Percentiles rank a stretch among this genome's conserved stretches.
These are phyloP conservation scores for Heliconius charithonia DNA, from an alignment of 2,888 invertebrate genomes.

Conservation along the genomic window DNA sequence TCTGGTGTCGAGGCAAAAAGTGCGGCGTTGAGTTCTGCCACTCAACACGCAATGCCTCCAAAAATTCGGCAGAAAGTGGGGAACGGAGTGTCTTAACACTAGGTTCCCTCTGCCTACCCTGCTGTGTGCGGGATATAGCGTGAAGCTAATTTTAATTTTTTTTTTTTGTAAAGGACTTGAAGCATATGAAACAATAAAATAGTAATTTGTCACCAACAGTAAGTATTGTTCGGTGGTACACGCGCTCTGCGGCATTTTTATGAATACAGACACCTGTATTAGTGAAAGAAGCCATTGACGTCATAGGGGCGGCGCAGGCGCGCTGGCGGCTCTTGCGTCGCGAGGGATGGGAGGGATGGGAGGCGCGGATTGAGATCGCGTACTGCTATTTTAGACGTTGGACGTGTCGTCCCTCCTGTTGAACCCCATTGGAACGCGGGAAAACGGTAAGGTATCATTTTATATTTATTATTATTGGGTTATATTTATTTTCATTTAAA, in stretches of 20 bases:
- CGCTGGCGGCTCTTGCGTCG: slow-evolving; percentile 43
- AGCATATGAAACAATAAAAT: slow-evolving; percentile 8
- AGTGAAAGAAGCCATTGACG: slow-evolving; percentile 81
- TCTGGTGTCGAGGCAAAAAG: no score
- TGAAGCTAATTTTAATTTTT: no score
- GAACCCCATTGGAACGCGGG: slow-evolving; percentile 60
- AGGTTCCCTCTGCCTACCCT: no score
- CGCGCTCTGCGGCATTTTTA: slow-evolving; percentile 53
- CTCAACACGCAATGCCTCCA: no score
- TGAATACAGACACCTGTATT: slow-evolving; percentile 73
- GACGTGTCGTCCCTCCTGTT: slow-evolving; percentile 56
- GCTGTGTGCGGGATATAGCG: no score
- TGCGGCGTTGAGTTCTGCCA: no score
- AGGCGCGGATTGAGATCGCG: slow-evolving; percentile 59
- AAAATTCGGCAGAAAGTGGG: no score
- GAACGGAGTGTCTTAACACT: no score
- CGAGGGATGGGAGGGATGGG: slow-evolving; percentile 51
- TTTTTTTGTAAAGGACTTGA: neutral
- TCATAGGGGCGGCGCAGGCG: slow-evolving; percentile 75
- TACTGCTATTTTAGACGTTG: slow-evolving; percentile 62
- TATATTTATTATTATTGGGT: slow-evolving; percentile 3
- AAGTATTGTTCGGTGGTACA: slow-evolving; percentile 32
- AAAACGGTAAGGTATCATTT: slow-evolving; percentile 68
- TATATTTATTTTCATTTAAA: neutral
- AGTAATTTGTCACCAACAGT: slow-evolving; percentile 28